Base-by-base conservation (phyloP, 1,140 invertebrate species). In the Oncopodura yosiiana region DNA sequence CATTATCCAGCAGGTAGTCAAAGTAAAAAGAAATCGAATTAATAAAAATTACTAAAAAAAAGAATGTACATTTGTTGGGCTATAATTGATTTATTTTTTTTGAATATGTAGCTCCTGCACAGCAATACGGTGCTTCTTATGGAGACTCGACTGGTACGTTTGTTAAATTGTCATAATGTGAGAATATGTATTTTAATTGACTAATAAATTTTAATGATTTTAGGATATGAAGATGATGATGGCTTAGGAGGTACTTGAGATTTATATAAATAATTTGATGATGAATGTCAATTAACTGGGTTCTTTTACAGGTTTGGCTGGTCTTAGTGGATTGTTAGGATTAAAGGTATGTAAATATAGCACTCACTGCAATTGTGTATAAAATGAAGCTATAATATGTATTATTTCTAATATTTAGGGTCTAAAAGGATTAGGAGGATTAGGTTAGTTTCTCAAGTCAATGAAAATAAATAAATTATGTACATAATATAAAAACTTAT, bases 351-450 rank as follows among this genome's bases (percentile, higher is more conserved):
- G n/a, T n/a, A n/a, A n/a, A n/a, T n/a, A n/a, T n/a, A n/a, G n/a
- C n/a, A n/a, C n/a, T n/a, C n/a, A n/a, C n/a, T n/a, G n/a, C n/a
- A n/a, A n/a, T n/a, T n/a, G n/a, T n/a, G n/a, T n/a, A n/a, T n/a
- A n/a, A n/a, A n/a, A n/a, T n/a, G n/a, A n/a, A n/a, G n/a, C n/a
- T n/a, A n/a, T n/a, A n/a, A n/a, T n/a, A n/a, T n/a, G n/a, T n/a
- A n/a, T n/a, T n/a, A n/a, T n/a, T n/a, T n/a, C n/a, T n/a, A n/a
- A n/a, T n/a, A n/a, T n/a, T n/a, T 60, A 63, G 44, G 62, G 62
- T 23, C 53, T 63, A 11, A 63, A 63, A 46, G 62, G 62, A 2
- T 21, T 58, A 3, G 56, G 56, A n/a, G 60, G 60, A 24, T 42
- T 62, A n/a, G 30, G 30, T 8, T 8, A 8, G 30, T n/a, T n/a